Evolutionary conservation across 2,888 invertebrate genomes (phyloP).

Genomic region (Drosophila subsilvestris): DNA sequence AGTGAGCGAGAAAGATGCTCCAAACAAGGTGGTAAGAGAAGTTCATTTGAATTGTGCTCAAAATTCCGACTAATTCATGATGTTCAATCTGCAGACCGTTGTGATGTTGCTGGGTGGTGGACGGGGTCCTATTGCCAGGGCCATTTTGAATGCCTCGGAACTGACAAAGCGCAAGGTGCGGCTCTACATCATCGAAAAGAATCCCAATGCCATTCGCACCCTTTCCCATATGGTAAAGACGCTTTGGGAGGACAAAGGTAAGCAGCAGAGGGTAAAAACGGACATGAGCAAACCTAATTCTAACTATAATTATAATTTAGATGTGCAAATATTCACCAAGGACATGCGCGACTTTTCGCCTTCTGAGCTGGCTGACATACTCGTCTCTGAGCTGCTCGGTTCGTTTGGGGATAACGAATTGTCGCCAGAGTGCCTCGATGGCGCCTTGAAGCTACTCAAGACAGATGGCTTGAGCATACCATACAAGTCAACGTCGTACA

Average conservation of each 20-base stretch:
- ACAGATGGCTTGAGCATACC: conserved; percentile 97
- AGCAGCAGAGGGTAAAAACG: not conserved
- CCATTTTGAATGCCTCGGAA: conserved; percentile 91
- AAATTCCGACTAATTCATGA: not conserved
- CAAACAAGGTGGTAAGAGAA: conserved; percentile 85
- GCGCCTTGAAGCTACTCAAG: conserved; percentile 94
- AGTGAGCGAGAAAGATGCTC: conserved; percentile 84
- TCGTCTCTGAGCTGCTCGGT: conserved; percentile 97
- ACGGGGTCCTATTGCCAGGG: conserved; percentile 96
- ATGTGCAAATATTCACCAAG: conserved; percentile 90
- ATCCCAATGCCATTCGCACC: conserved; percentile 97
- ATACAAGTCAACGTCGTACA: conserved; percentile 93
- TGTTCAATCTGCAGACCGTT: conserved; percentile 81
- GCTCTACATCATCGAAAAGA: conserved; percentile 98
- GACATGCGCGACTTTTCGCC: conserved; percentile 94
- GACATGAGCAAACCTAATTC: not conserved
- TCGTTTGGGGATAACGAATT: conserved; percentile 99
- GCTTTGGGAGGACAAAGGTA: conserved; percentile 89
- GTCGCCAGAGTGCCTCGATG: conserved; percentile 98
- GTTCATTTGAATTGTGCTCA: not conserved
- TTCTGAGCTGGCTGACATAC: conserved; percentile 95
- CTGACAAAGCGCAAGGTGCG: conserved; percentile 90
- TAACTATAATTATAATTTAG: conserved; percentile 50
- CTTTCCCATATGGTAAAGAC: conserved; percentile 90
- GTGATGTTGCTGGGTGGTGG: conserved; percentile 98